phyloP scores from a whole-genome alignment of 1,140 invertebrate species.

The Holotrichia oblita region DNA sequence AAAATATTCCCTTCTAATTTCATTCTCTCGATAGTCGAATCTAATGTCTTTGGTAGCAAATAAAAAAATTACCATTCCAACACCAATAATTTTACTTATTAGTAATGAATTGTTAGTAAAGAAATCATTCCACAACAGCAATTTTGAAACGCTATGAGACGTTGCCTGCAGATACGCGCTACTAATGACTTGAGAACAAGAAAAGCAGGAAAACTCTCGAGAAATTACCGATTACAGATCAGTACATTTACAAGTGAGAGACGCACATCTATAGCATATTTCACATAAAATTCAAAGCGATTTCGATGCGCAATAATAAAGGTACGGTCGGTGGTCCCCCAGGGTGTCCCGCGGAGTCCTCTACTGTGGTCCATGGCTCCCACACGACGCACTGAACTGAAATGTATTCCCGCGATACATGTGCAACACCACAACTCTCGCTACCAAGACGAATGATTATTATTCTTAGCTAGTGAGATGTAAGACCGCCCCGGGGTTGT shows the following conservation, averaged over 20 bases:
- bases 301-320: conserved; percentile 52
- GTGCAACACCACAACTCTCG: conserved; percentile 32
- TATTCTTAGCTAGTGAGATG: conserved; percentile 24
- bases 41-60: too few relatives aligned
- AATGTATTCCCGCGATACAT: conserved; percentile 52
- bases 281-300: conserved; percentile 11
- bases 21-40: too few relatives aligned
- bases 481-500: not conserved
- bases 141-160: not conserved
- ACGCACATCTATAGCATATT: not conserved
- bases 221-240: conserved; percentile 33
- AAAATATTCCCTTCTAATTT: too few relatives aligned
- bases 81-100: not conserved
- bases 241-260: not conserved
- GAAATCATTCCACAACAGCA: not conserved
- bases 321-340: conserved; percentile 43
- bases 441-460: not conserved
- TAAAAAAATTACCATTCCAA: not conserved
- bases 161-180: not conserved
- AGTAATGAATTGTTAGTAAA: not conserved
- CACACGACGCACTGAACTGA: conserved; percentile 52
- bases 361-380: conserved; percentile 53
- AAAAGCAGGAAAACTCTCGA: conserved; percentile 23
- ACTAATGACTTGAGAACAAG: conserved; percentile 23
- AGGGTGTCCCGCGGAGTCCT: conserved; percentile 42